Evolutionary conservation across 2,888 invertebrate genomes (phyloP).

Genomic region (Rhamphomyia laevipes): DNA sequence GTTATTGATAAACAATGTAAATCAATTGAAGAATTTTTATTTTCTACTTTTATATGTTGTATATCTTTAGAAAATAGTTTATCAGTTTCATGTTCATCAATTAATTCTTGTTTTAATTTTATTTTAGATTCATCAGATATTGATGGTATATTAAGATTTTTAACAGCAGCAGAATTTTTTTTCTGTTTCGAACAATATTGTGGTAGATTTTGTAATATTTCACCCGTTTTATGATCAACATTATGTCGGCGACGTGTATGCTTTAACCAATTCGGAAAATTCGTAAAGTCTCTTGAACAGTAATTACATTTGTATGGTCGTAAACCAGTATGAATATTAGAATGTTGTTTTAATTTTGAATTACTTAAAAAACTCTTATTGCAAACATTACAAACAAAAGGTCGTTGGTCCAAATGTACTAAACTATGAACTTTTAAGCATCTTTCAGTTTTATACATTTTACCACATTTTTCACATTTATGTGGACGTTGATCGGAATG

Average conservation of each 20-base stretch:
- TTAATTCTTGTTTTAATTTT: neutral
- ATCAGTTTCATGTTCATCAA: neutral
- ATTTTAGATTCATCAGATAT: neutral
- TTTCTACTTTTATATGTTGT: conserved; percentile 6
- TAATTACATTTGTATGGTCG: conserved; percentile 47
- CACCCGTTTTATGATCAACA: conserved; percentile 38
- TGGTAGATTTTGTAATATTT: conserved; percentile 34
- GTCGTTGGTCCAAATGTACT: conserved; percentile 42
- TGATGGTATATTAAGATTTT: conserved; percentile 20
- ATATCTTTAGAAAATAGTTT: neutral
- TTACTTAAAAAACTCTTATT: conserved; percentile 46
- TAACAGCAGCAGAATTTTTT: conserved; percentile 17
- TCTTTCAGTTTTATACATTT: conserved; percentile 44
- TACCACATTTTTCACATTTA: conserved; percentile 36
- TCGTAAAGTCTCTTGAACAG: conserved; percentile 46
- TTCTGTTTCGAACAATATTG: conserved; percentile 28
- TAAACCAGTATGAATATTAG: conserved; percentile 46
- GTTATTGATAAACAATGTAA: conserved; percentile 32
- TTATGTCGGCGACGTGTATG: conserved; percentile 46
- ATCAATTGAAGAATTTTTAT: conserved; percentile 15
- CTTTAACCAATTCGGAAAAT: conserved; percentile 48
- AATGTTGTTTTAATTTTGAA: conserved; percentile 47
- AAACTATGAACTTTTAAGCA: conserved; percentile 45
- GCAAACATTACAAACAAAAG: conserved; percentile 43
- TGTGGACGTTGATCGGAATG: conserved; percentile 34